Conservation (phyloP, 2,888 invertebrate species). For the Eristalinus aeneus region DNA sequence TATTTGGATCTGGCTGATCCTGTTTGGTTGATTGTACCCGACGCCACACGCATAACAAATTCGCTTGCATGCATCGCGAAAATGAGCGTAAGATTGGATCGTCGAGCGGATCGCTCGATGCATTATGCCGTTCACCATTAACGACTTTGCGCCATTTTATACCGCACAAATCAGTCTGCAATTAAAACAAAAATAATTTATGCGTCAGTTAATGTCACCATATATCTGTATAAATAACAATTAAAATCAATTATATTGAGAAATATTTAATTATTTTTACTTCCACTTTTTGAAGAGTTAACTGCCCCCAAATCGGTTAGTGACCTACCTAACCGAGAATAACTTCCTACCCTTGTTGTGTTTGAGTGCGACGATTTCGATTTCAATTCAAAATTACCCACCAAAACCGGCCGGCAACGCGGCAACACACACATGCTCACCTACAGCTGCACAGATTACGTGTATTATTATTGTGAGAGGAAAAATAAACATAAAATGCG, state of each 20-base stretch:
- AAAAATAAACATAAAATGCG: slow-evolving; percentile 10
- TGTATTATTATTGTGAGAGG: neutral
- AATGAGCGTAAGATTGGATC: slow-evolving; percentile 95
- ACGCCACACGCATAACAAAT: slow-evolving; percentile 99
- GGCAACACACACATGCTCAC: slow-evolving; percentile 30
- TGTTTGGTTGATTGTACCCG: slow-evolving; percentile 86
- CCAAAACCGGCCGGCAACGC: slow-evolving; percentile 54
- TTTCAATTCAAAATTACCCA: slow-evolving; percentile 56
- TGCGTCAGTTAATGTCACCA: neutral
- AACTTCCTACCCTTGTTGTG: slow-evolving; percentile 27
- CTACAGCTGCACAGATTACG: neutral
- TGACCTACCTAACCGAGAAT: slow-evolving; percentile 65
- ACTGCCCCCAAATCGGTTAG: slow-evolving; percentile 68
- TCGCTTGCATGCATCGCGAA: slow-evolving; percentile 94
- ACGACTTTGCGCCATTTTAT: slow-evolving; percentile 98
- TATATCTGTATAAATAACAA: neutral
- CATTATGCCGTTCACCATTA: slow-evolving; percentile 86
- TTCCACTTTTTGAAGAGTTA: slow-evolving; percentile 47
- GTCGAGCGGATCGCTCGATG: slow-evolving; percentile 87
- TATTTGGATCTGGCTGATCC: slow-evolving; percentile 81
- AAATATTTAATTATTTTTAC: slow-evolving; percentile 26
- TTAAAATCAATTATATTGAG: neutral
- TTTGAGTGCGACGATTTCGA: slow-evolving; percentile 48
- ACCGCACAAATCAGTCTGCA: slow-evolving; percentile 98
- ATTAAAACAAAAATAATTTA: slow-evolving; percentile 54